These are phyloP conservation scores for Zaprionus lineosus DNA, from an alignment of 2,888 invertebrate genomes.

Conservation along the genomic window DNA sequence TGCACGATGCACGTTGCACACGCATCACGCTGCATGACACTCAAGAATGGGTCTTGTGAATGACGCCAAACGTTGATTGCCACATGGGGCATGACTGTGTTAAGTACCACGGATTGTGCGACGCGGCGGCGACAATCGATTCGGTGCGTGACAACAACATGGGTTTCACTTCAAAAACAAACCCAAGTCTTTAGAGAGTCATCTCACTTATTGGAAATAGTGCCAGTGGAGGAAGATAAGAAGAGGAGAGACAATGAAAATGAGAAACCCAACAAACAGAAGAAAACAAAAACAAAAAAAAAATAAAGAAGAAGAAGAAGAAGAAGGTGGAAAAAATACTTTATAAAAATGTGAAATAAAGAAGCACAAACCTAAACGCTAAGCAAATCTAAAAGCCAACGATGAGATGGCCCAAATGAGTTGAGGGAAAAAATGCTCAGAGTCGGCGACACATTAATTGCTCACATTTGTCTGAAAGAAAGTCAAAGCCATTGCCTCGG, in stretches of 20 bases:
- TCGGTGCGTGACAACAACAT: constrained; percentile 63
- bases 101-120: constrained; percentile 32
- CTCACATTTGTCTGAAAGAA: constrained; percentile 62
- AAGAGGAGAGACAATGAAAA: too few relatives aligned
- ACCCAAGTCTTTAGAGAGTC: constrained; percentile 28
- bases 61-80: constrained; percentile 16
- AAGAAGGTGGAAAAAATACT: constrained; percentile 6
- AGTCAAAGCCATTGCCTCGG: constrained; percentile 6
- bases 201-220: constrained; percentile 36
- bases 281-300: constrained; percentile 26
- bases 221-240: too few relatives aligned
- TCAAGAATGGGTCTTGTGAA: constrained; percentile 32
- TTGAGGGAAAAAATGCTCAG: constrained; percentile 38
- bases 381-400: constrained; percentile 59
- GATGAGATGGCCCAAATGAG: constrained; percentile 64
- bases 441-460: constrained; percentile 70
- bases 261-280: too few relatives aligned
- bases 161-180: constrained; percentile 64
- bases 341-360: constrained; percentile 7
- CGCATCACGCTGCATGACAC: constrained; percentile 19
- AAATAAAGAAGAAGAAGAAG: not conserved
- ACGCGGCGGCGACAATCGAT: constrained; percentile 52
- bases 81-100: constrained; percentile 38
- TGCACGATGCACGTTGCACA: too few relatives aligned
- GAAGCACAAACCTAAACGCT: constrained; percentile 55